These are phyloP conservation scores for Prionace glauca DNA, from an alignment of 2,797 vertebrate species.

Conservation along the genomic window DNA sequence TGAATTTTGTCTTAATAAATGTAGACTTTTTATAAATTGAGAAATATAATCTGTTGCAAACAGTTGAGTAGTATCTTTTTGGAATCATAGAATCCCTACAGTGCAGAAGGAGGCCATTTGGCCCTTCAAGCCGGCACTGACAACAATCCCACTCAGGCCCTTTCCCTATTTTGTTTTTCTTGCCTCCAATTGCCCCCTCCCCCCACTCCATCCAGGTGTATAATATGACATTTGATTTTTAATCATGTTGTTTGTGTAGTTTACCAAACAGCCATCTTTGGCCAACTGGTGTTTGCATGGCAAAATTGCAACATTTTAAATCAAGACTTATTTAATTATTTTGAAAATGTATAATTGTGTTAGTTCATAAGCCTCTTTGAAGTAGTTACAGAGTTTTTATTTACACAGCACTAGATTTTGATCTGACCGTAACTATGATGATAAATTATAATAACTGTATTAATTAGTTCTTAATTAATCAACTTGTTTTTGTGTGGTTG, in stretches of 20 bases:
- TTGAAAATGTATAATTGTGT: background rate
- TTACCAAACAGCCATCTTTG: background rate
- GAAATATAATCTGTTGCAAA: background rate
- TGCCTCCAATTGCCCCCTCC: background rate
- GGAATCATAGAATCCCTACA: no score
- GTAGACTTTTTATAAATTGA: no score
- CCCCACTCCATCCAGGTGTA: background rate
- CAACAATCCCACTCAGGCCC: no score
- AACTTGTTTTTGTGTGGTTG: background rate
- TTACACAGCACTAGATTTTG: background rate
- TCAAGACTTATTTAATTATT: background rate
- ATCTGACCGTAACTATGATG: background rate
- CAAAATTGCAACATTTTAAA: background rate
- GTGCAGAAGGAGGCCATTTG: no score
- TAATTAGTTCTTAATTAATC: slow-evolving; percentile 2
- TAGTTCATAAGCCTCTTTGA: background rate
- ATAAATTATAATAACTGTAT: slow-evolving; percentile 6
- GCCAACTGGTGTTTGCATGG: background rate
- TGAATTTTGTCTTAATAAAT: background rate
- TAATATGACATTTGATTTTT: background rate
- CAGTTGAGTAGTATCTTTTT: background rate
- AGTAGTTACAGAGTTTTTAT: background rate
- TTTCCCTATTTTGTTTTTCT: background rate
- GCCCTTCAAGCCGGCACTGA: no score
- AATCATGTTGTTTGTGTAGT: background rate